A percentile compares a stretch with the other conserved stretches of the same genome.
phyloP scores from a whole-genome alignment of 2,888 invertebrate genomes.

The Pyrocoelia pectoralis region DNA sequence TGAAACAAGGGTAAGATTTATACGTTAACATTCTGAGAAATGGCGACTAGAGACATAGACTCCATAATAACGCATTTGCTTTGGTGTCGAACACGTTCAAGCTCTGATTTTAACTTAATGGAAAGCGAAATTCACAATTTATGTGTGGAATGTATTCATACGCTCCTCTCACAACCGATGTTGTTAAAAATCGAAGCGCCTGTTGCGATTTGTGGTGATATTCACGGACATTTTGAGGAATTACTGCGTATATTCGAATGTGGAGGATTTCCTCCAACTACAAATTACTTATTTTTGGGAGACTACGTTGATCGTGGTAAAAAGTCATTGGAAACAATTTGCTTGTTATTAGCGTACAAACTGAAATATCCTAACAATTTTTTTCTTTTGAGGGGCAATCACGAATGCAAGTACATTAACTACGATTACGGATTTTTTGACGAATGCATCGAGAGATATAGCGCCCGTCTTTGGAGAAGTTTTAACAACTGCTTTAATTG shows the following conservation, averaged over 20 bases:
- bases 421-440: conserved; percentile 72
- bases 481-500: conserved; percentile 57
- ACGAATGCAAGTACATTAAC: conserved; percentile 73
- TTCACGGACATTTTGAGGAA: conserved; percentile 72
- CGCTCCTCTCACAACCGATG: conserved; percentile 52
- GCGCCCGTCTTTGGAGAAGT: conserved; percentile 53
- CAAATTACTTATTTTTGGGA: conserved; percentile 71
- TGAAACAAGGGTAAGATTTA: no score
- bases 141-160: conserved; percentile 48
- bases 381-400: conserved; percentile 72
- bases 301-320: conserved; percentile 72
- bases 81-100: not conserved
- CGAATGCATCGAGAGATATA: conserved; percentile 64
- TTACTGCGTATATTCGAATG: conserved; percentile 69
- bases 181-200: conserved; percentile 53
- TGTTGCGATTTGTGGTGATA: conserved; percentile 60
- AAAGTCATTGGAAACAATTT: conserved; percentile 71
- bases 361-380: conserved; percentile 76
- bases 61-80: conserved; percentile 2
- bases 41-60: not conserved
- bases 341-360: conserved; percentile 71
- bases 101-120: not conserved
- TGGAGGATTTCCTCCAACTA: conserved; percentile 72
- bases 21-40: no score
- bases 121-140: conserved; percentile 49